Percentiles rank a stretch among this genome's conserved stretches.
Evolutionary conservation across 2,797 vertebrate species (phyloP).

Genomic region (Molossus molossus): DNA sequence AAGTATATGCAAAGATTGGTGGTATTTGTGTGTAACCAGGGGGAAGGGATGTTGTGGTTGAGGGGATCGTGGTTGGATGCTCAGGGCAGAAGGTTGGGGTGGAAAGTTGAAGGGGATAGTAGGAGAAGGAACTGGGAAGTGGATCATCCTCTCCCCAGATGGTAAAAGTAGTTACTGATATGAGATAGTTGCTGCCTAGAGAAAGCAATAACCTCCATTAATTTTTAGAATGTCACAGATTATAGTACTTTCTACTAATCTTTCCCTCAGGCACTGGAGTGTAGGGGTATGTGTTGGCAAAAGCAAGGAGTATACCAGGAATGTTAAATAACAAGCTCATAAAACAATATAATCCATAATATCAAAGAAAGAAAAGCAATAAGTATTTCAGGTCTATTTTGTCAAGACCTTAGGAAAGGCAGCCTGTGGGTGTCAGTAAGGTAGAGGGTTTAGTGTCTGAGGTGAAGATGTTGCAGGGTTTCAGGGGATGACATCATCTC

Average conservation of each 20-base stretch:
- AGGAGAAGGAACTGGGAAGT: neutral
- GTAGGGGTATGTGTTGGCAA: neutral
- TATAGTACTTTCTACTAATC: neutral
- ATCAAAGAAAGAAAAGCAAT: neutral
- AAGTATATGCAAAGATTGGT: neutral
- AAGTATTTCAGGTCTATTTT: neutral
- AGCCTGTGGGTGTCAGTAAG: neutral
- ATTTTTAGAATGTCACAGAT: neutral
- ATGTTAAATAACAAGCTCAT: neutral
- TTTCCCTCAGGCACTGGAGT: neutral
- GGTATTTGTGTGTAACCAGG: neutral
- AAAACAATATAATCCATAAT: neutral
- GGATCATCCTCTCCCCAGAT: fast-evolving
- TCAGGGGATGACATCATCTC: neutral
- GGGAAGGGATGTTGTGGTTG: neutral
- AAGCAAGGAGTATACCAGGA: neutral
- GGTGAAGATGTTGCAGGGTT: neutral
- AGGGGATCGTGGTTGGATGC: neutral
- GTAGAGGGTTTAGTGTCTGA: neutral
- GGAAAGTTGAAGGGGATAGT: neutral
- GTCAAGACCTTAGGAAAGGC: neutral
- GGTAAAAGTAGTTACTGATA: neutral
- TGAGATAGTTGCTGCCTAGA: neutral
- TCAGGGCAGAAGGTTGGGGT: neutral
- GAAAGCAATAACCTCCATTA: neutral